Evolutionary conservation across 1,140 invertebrate species (phyloP), one percentile per base, ranked within the genome.

Genomic region (Lordiphosa clarofinis): DNA sequence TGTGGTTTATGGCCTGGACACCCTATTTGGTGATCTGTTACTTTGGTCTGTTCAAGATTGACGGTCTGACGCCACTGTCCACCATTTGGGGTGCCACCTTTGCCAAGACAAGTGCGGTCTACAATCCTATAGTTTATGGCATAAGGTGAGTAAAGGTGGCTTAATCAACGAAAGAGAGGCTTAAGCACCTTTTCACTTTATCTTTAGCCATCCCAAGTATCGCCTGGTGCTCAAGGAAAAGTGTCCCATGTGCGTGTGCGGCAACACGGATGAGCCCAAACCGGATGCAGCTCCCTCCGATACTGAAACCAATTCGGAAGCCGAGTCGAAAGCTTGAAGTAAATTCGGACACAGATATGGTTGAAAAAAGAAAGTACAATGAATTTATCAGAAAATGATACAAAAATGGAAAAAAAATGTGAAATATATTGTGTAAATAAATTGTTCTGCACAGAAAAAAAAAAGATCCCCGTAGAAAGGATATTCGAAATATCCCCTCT

Each of bases 1-100:
- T 96, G 38, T 97, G 94, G 94, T 94, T 96, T 82, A 91, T 95
- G 89, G 95, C 95, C 2, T 96, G 94, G 94, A 95, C 94, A 0
- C 94, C 94, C 2, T 95, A 96, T 76, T 87, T 95, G n/a, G 92
- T 95, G n/a, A 95, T 96, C 65, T 95, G 95, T 79, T 94, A 91
- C 62, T 90, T 93, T 39, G 95, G 94, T 0, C 92, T 96, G 21
- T 95, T 96, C 68, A 90, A 92, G 53, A 89, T 89, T n/a, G 87
- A 90, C 0, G 92, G 91, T 9, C 92, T 96, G 39, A 94, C 91
- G 31, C 94, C 94, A 1, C 88, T 95, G 37, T 92, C 91, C 15
- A 94, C 93, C 15, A 95, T 95, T 73, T 95, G 94, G 94, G 94
- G 94, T 15, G 93, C 94, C 7, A 87, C 95, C 0, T 95, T 95